These are phyloP conservation scores for Chironomus riparius DNA, from an alignment of 2,888 invertebrate genomes.

Conservation along the genomic window DNA sequence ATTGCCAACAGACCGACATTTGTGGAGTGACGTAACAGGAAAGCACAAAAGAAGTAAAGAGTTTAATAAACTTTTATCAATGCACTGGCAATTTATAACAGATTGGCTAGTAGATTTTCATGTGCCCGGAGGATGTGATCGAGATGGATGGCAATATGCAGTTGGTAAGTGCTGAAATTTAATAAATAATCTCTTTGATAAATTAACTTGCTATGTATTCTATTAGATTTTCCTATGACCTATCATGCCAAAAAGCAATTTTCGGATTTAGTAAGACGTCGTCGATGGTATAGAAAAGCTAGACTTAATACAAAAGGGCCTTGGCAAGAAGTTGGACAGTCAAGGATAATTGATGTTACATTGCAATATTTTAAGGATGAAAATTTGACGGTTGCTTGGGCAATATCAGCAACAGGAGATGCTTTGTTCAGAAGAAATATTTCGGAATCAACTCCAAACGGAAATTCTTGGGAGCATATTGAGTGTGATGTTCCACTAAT, in stretches of 20 bases:
- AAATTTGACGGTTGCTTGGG: constrained; percentile 60
- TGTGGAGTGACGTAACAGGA: constrained; percentile 88
- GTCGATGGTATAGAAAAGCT: constrained; percentile 77
- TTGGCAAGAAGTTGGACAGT: constrained; percentile 80
- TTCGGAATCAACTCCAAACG: constrained; percentile 59
- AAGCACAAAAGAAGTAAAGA: constrained; percentile 75
- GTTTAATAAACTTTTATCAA: constrained; percentile 72
- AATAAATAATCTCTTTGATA: too few relatives aligned
- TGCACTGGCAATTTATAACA: constrained; percentile 87
- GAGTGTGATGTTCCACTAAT: constrained; percentile 70
- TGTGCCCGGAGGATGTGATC: constrained; percentile 80
- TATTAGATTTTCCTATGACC: constrained; percentile 68
- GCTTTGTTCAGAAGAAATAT: constrained; percentile 75
- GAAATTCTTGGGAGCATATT: constrained; percentile 46
- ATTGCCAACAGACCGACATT: constrained; percentile 74
- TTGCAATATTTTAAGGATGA: constrained; percentile 53
- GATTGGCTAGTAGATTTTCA: constrained; percentile 92
- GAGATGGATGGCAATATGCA: constrained; percentile 92
- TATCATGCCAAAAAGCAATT: constrained; percentile 80
- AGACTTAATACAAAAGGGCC: constrained; percentile 76
- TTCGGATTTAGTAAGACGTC: constrained; percentile 78
- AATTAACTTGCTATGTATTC: too few relatives aligned
- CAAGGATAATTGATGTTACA: constrained; percentile 72
- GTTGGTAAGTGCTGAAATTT: constrained; percentile 43
- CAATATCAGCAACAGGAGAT: constrained; percentile 76